These are phyloP conservation scores for Zaprionus nigranus DNA, from an alignment of 1,140 invertebrate species.

Conservation along the genomic window DNA sequence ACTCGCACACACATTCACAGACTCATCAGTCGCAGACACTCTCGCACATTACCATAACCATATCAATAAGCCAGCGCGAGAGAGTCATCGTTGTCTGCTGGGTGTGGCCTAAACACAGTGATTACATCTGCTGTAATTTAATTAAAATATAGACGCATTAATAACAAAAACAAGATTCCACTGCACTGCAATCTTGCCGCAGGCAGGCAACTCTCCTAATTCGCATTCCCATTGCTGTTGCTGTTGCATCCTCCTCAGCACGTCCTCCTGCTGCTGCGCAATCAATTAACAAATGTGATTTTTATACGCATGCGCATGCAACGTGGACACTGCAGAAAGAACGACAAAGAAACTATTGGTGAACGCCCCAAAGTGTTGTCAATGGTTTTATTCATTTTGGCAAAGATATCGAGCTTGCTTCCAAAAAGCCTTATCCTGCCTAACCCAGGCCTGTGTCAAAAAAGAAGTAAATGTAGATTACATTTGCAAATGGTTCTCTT, in stretches of 20 bases:
- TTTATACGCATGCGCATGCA: slow-evolving; percentile 17
- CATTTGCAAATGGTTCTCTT: slow-evolving; percentile 26
- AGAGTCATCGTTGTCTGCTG: slow-evolving; percentile 40
- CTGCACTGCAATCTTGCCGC: background rate
- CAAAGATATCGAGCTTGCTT: background rate
- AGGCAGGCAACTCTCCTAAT: background rate
- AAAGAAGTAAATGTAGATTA: slow-evolving; percentile 24
- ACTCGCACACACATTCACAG: background rate
- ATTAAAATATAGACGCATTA: slow-evolving; percentile 79
- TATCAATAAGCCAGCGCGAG: slow-evolving; percentile 64
- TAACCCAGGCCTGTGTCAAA: slow-evolving; percentile 7
- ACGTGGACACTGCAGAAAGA: background rate
- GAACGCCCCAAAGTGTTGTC: slow-evolving; percentile 15
- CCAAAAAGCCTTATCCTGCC: slow-evolving; percentile 2
- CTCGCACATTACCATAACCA: slow-evolving; percentile 27
- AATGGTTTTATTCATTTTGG: slow-evolving; percentile 37
- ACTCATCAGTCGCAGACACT: slow-evolving; percentile 13
- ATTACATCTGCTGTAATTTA: slow-evolving; percentile 76
- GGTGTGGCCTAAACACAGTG: slow-evolving; percentile 61
- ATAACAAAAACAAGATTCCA: slow-evolving; percentile 41
- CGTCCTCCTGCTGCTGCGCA: slow-evolving; percentile 7
- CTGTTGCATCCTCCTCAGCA: background rate
- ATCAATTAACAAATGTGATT: slow-evolving; percentile 39
- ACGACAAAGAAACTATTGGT: background rate
- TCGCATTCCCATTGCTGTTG: background rate